Conservation (phyloP, 2,888 invertebrate genomes). For the Hydropsyche betteni region DNA sequence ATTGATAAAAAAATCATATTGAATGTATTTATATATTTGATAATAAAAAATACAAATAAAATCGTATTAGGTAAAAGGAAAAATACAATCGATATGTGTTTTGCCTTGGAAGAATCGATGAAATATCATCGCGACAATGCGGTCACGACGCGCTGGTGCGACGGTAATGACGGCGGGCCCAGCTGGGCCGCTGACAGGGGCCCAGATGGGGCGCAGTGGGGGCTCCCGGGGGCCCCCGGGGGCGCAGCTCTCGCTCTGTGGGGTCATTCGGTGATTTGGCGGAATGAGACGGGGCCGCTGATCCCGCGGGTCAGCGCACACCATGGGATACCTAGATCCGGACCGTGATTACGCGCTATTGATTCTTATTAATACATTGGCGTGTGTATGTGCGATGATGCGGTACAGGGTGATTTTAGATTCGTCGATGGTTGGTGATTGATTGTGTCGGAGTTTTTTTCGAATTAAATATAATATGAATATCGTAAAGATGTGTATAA, state of each 20-base stretch:
- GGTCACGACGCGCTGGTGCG: slow-evolving; percentile 37
- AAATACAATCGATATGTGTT: no score
- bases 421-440: neutral
- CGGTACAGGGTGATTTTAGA: slow-evolving; percentile 24
- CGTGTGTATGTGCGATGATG: neutral
- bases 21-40: no score
- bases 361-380: slow-evolving; percentile 33
- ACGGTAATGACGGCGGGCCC: slow-evolving; percentile 36
- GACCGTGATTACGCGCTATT: slow-evolving; percentile 38
- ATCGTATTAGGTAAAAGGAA: no score
- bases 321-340: slow-evolving; percentile 36
- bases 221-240: slow-evolving; percentile 21
- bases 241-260: slow-evolving; percentile 31
- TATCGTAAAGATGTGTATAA: no score
- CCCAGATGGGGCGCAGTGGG: slow-evolving; percentile 38
- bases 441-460: no score
- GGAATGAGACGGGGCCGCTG: slow-evolving; percentile 34
- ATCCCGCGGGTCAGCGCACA: slow-evolving; percentile 34
- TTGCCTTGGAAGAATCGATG: slow-evolving; percentile 6
- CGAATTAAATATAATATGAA: no score
- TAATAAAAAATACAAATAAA: no score
- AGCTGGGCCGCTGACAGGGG: slow-evolving; percentile 39
- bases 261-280: slow-evolving; percentile 40
- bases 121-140: slow-evolving; percentile 33
- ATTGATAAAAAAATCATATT: no score